Evolutionary conservation across 2,113 vertebrate genomes (phyloP).

Genomic region (Bambusicola thoracicus): DNA sequence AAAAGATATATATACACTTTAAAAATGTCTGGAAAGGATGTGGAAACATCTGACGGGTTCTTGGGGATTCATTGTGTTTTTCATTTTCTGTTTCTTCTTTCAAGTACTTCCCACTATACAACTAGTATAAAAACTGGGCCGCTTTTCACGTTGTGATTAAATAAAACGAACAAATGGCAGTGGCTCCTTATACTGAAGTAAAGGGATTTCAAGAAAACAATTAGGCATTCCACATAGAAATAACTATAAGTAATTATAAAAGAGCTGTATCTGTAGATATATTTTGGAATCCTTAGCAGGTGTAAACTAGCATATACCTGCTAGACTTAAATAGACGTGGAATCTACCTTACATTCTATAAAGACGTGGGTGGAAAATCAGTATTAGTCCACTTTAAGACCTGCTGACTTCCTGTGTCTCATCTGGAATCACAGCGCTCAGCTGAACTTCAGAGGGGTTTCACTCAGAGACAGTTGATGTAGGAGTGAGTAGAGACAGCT

Average conservation of each 20-base stretch:
- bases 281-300: background rate
- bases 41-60: background rate
- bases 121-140: background rate
- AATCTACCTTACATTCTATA: background rate
- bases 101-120: background rate
- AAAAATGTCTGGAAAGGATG: background rate
- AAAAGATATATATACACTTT: background rate
- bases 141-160: background rate
- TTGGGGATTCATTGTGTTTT: background rate
- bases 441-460: background rate
- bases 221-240: background rate
- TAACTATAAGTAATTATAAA: slow-evolving; percentile 49
- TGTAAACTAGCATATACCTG: background rate
- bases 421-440: background rate
- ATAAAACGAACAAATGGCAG: background rate
- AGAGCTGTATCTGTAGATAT: background rate
- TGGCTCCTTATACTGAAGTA: background rate
- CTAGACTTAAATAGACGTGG: background rate
- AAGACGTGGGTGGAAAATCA: background rate
- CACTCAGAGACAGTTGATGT: background rate
- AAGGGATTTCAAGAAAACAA: slow-evolving; percentile 8
- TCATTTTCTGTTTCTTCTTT: background rate
- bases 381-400: background rate
- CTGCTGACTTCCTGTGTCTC: background rate
- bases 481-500: background rate